Evolutionary conservation across 2,113 vertebrate genomes (phyloP), one percentile per base, ranked within the genome.

Genomic region (Calyptommatus sinebrachiatus): DNA sequence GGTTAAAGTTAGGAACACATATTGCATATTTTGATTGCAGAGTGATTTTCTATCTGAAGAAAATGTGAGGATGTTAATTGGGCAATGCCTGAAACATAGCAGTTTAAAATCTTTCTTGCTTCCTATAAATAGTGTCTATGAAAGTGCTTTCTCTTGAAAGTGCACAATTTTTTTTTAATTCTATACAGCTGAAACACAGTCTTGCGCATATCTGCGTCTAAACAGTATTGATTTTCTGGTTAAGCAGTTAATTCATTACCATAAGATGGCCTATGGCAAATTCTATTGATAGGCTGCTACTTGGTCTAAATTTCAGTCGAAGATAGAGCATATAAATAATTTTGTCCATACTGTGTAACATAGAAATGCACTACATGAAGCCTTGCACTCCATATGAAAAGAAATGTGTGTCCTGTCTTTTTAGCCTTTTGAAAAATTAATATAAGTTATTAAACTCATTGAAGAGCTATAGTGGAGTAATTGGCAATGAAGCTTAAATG

Each of bases 341-440:
- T 35, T 88, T 89, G 70, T 85, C 71, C 83, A 61, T 82, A 82
- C 75, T n/a, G 28, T 86, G 83, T 79, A 92, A 86, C 87, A 69
- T 68, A 90, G 84, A 85, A 91, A 92, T 86, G 91, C 92, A 87
- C 87, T 93, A 87, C 84, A 66, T 86, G 86, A 91, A 87, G 86
- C 84, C 79, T 89, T 86, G 93, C 87, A 92, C 93, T 91, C 90
- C 86, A 90, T 88, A 87, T 87, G 87, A 83, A 90, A 81, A 79
- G 93, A 90, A 91, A 60, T 83, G 72, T 83, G 35, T 69, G 85
- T 4, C 2, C 31, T 48, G 50, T 60, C 31, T 50, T 12, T 28
- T 3, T 12, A 3, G 3, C 88, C 46, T 62, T 22, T 76, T 86
- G 35, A 86, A 68, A 82, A 79, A 94, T 89, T 84, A 82, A 80